Evolutionary conservation across 2,797 vertebrate genomes (phyloP), one percentile per base, ranked within the genome.

Genomic region (Delichon dasypus): DNA sequence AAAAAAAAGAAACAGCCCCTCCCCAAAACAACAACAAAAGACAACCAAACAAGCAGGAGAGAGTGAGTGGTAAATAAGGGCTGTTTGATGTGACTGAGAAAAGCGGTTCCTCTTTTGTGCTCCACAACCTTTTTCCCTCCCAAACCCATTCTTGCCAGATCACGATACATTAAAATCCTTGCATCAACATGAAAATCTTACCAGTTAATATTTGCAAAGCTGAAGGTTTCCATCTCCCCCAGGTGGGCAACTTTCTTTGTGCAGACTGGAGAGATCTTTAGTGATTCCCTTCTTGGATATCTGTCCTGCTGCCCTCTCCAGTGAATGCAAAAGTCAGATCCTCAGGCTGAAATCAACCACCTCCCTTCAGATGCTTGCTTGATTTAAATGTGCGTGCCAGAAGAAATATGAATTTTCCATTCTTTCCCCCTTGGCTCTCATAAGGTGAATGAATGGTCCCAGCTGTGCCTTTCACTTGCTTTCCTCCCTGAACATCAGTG

Each of bases 381-480:
- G 1, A 34, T 65, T 51, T 61, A 61, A 84, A 68, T 16, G 2
- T 2, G 8, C 0, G 0, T 6, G 17, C 11, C 2, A 2, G 8
- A 16, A 80, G 42, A 68, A 85, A 75, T 6, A 48, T 0, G 8
- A 50, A 36, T 77, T 38, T 78, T 89, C 36, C 23, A 11, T 58
- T 26, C 13, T 61, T 91, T 85, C 71, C 4, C 21, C 15, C 17
- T 27, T 61, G 14, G 11, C 7, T 83, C 25, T 72, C 25, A 14
- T 8, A 61, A 44, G 34, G 34, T 36, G 51, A 64, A 58, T 13
- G 34, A 72, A n/a, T 9, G 6, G 21, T 57, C 29, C 45, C 30
- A 44, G 45, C 45, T 0, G 0, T 44, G 21, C 30, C 48, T 40
- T 83, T 54, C 12, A 5, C 48, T 77, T 66, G 14, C 19, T 74